Conservation (phyloP, 2,888 invertebrate genomes). For the Griposia aprilina region DNA sequence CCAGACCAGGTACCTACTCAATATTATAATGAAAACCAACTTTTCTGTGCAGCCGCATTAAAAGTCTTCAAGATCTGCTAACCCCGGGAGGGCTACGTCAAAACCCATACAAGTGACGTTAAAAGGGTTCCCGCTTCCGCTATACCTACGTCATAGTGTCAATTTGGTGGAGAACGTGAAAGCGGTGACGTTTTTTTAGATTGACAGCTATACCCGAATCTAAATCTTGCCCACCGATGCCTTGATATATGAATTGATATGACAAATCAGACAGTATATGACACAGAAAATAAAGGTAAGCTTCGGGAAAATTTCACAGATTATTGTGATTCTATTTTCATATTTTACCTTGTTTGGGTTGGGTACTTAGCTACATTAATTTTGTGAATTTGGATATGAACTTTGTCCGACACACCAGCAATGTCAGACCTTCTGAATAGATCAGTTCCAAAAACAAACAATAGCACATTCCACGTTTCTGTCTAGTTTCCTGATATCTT, state of each 20-base stretch:
- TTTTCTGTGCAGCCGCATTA: constrained; percentile 19
- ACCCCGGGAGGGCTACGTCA: constrained; percentile 50
- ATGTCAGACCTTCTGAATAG: not conserved
- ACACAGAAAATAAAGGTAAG: constrained; percentile 65
- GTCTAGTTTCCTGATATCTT: constrained; percentile 10
- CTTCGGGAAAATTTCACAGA: constrained; percentile 47
- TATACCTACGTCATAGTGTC: constrained; percentile 77
- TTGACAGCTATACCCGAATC: constrained; percentile 75
- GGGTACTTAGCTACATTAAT: not conserved
- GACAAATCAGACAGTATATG: constrained; percentile 69
- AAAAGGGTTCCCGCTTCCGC: constrained; percentile 76
- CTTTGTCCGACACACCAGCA: not conserved
- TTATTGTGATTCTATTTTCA: constrained; percentile 60
- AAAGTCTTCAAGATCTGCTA: constrained; percentile 58
- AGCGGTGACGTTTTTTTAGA: constrained; percentile 72
- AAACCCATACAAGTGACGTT: constrained; percentile 69
- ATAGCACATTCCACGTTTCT: constrained; percentile 8
- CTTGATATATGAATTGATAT: constrained; percentile 71
- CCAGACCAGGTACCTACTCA: not conserved
- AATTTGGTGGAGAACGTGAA: constrained; percentile 72
- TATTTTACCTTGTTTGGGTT: constrained; percentile 30
- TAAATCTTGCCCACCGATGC: constrained; percentile 70
- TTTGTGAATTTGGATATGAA: not conserved
- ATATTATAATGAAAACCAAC: constrained; percentile 37
- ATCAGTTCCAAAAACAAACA: constrained; percentile 31